Conservation (phyloP, 2,888 invertebrate species). For the Brachyopa scutellaris region DNA sequence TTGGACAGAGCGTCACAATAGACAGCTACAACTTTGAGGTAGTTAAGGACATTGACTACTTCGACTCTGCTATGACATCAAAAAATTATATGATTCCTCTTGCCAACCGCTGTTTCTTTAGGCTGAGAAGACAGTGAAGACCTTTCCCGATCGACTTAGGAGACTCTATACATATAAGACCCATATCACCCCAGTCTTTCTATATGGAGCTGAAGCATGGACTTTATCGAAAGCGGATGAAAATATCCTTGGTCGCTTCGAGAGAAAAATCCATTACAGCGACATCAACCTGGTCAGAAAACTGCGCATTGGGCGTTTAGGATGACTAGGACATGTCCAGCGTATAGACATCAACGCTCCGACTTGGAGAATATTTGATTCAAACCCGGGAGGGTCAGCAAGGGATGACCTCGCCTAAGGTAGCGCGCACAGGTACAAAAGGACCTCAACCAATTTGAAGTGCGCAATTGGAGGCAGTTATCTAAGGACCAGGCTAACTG, state of each 20-base stretch:
- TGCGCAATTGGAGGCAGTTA: too few relatives aligned
- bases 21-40: not conserved
- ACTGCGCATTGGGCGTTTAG: too few relatives aligned
- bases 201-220: not conserved
- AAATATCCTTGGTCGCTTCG: not conserved
- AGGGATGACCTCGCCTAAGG: too few relatives aligned
- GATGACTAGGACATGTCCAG: too few relatives aligned
- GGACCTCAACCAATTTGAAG: too few relatives aligned
- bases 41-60: not conserved
- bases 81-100: not conserved
- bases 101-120: not conserved
- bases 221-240: not conserved
- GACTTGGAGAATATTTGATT: too few relatives aligned
- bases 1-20: not conserved
- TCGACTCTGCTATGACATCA: not conserved
- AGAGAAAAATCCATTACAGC: not conserved
- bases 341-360: too few relatives aligned
- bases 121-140: not conserved
- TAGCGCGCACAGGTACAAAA: too few relatives aligned
- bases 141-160: not conserved
- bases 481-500: too few relatives aligned
- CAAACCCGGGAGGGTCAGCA: too few relatives aligned
- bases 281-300: too few relatives aligned
- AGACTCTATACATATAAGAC: not conserved
- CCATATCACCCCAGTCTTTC: not conserved